Base-by-base conservation (phyloP, 2,888 invertebrate genomes). In the Campoplex nolae region DNA sequence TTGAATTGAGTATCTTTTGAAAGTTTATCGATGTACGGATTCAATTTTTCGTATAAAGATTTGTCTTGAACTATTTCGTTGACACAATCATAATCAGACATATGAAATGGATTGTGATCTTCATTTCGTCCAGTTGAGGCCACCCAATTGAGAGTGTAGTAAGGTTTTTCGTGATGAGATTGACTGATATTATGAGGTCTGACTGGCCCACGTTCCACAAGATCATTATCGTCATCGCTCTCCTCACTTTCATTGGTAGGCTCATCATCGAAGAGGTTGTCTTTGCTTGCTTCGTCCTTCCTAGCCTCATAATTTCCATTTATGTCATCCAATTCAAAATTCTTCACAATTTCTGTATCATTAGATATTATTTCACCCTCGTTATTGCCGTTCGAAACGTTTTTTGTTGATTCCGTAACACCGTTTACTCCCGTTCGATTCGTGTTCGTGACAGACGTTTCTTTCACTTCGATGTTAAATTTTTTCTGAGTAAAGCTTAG, bases 121-220 rank as follows among this genome's bases (percentile, higher is more conserved):
- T 85, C 65, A 8, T 62, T 54, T 3, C 80, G 68, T 4, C 56
- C 48, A 1, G 51, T 42, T 2, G 54, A 83, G 8, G 68, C 28
- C 1, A 87, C 71, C 74, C 88, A 89, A 54, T 84, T 82, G 32
- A 87, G 71, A 11, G 86, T 87, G 42, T 85, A 82, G 65, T 92
- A 92, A 28, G 92, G 92, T 28, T 88, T 88, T 11, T 67, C 85
- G 51, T 84, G 83, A 62, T 83, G 85, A 42, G 77, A 88, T 6
- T 90, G 76, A n/a, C 54, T 35, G 16, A 88, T 81, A 4, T 75
- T 23, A 0, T 89, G 89, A 0, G 91, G 89, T 70, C 90, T 91
- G 9, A 91, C 88, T 4, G 93, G 93, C 4, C 92, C 93, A 0
- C 93, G 91, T 73, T 90, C 90, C 11, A 91, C 86, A 3, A 92